Percentiles rank a stretch among this genome's conserved stretches.
These are phyloP conservation scores for Gambusia affinis DNA, from an alignment of 2,113 vertebrate genomes.

Conservation along the genomic window DNA sequence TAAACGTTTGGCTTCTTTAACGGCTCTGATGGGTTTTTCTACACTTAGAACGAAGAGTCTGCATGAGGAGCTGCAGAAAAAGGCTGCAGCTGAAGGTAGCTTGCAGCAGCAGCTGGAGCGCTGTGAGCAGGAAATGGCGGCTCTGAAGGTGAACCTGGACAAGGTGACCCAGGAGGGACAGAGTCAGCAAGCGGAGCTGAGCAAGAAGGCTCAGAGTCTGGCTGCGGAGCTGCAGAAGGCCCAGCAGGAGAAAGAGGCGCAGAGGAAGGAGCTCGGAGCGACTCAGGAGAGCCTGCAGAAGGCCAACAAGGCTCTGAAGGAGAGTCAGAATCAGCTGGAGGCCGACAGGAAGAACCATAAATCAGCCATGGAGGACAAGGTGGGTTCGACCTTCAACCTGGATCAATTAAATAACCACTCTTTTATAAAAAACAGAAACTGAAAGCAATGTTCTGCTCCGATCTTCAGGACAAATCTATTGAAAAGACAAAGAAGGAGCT, in stretches of 20 bases:
- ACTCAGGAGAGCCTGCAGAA: slow-evolving; percentile 84
- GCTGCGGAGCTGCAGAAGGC: slow-evolving; percentile 80
- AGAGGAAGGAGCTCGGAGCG: slow-evolving; percentile 83
- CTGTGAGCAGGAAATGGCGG: slow-evolving; percentile 79
- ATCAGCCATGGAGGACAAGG: slow-evolving; percentile 84
- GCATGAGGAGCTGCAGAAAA: slow-evolving; percentile 87
- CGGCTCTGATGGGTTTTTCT: not conserved
- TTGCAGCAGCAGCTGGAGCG: slow-evolving; percentile 80
- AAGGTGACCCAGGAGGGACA: slow-evolving; percentile 82
- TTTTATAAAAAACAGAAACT: not conserved
- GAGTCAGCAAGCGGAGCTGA: slow-evolving; percentile 80
- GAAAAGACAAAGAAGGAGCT: slow-evolving; percentile 88
- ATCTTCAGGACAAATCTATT: slow-evolving; percentile 85
- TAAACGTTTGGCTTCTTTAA: not conserved
- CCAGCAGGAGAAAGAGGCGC: slow-evolving; percentile 81
- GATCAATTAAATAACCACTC: not conserved
- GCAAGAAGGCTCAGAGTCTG: slow-evolving; percentile 78
- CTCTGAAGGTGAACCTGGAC: slow-evolving; percentile 83
- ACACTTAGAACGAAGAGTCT: slow-evolving; percentile 77
- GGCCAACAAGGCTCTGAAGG: slow-evolving; percentile 84
- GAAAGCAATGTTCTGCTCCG: not conserved
- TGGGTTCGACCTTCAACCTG: slow-evolving; percentile 62
- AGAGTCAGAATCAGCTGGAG: slow-evolving; percentile 84
- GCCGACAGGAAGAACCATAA: slow-evolving; percentile 87
- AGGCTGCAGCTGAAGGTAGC: slow-evolving; percentile 81